Evolutionary conservation across 2,797 vertebrate species (phyloP).

Genomic region (Sarcophilus harrisii): DNA sequence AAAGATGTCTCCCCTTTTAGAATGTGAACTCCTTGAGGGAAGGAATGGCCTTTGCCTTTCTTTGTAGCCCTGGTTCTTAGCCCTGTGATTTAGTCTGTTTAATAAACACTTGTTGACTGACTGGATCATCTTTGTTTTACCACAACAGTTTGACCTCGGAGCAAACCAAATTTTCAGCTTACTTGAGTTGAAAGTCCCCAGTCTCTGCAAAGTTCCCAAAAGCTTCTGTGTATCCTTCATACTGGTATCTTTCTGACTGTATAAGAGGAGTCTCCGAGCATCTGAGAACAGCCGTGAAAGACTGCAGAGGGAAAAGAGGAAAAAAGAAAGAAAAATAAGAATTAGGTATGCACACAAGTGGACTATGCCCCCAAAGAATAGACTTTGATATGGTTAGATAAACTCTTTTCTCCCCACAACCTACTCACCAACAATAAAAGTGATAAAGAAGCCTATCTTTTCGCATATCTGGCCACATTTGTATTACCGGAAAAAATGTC

Average conservation of each 20-base stretch:
- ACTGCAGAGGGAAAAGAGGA: conserved; percentile 78
- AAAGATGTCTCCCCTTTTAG: too few species aligned
- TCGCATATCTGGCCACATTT: not conserved
- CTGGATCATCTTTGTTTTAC: not conserved
- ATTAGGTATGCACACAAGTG: not conserved
- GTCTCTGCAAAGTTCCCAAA: conserved; percentile 85
- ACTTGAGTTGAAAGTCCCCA: conserved; percentile 89
- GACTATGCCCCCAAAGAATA: not conserved
- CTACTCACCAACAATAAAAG: not conserved
- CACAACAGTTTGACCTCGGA: not conserved
- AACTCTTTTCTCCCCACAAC: not conserved
- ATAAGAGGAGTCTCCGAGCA: conserved; percentile 93
- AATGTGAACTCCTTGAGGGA: not conserved
- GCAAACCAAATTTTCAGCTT: conserved; percentile 57
- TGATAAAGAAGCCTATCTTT: not conserved
- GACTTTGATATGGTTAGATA: not conserved
- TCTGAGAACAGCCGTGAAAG: conserved; percentile 95
- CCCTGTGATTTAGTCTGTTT: too few species aligned
- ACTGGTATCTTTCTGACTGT: conserved; percentile 94
- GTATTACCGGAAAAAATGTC: not conserved
- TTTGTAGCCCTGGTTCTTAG: not conserved
- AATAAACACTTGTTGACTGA: not conserved
- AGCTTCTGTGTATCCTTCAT: conserved; percentile 91
- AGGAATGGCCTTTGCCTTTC: not conserved
- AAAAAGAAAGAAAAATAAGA: conserved; percentile 48